Percentiles rank a stretch among this genome's conserved stretches.
These are phyloP conservation scores for Gryon sp. DNA, from an alignment of 1,140 invertebrate species.

Conservation along the genomic window DNA sequence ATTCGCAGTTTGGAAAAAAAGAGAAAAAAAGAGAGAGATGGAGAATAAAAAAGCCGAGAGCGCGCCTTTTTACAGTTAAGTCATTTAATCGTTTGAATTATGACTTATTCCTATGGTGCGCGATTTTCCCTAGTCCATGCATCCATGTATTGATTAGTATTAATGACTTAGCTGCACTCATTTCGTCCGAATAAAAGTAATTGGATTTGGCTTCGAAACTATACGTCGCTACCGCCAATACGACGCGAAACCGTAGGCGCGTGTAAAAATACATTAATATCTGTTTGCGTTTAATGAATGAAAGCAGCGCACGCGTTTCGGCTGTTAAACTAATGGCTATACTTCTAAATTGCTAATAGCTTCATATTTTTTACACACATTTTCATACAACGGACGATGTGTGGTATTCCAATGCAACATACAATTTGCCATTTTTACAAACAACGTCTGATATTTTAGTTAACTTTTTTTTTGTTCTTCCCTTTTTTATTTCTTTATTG, in stretches of 20 bases:
- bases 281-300: conserved; percentile 80
- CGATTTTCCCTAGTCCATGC: conserved; percentile 56
- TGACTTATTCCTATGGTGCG: conserved; percentile 76
- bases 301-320: conserved; percentile 71
- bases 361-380: conserved; percentile 71
- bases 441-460: conserved; percentile 39
- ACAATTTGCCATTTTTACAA: conserved; percentile 35
- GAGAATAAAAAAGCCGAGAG: conserved; percentile 47
- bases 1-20: conserved; percentile 43
- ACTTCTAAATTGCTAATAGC: conserved; percentile 77
- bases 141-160: conserved; percentile 79
- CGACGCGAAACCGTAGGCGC: conserved; percentile 68
- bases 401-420: conserved; percentile 6
- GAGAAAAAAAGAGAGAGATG: no score
- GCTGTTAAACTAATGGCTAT: conserved; percentile 78
- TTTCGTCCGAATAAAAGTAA: conserved; percentile 81
- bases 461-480: conserved; percentile 28
- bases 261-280: conserved; percentile 81
- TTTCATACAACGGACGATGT: conserved; percentile 35
- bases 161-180: conserved; percentile 81
- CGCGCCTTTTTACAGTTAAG: conserved; percentile 78
- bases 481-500: no score
- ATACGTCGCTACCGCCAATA: conserved; percentile 68
- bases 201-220: conserved; percentile 79
- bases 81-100: conserved; percentile 79